Conservation (phyloP, 2,113 vertebrate genomes). For the Dasyurus viverrinus region DNA sequence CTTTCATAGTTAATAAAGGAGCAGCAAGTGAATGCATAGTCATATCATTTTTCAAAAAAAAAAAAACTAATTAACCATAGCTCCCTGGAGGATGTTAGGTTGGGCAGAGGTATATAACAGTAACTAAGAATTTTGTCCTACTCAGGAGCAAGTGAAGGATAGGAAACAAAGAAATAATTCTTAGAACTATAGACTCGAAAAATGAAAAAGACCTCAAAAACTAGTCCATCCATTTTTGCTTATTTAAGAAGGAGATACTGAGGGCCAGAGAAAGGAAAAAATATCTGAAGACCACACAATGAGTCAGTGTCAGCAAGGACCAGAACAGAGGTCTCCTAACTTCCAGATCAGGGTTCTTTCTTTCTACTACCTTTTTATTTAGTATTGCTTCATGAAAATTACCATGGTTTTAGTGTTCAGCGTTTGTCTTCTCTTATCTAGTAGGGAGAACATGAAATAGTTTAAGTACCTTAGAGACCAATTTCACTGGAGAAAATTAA, state of each 20-base stretch:
- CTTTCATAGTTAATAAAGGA: constrained; percentile 78
- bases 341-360: not conserved
- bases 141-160: not conserved
- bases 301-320: not conserved
- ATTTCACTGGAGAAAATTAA: not conserved
- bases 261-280: not conserved
- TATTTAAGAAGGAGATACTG: not conserved
- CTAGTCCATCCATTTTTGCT: not conserved
- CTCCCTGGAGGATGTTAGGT: constrained; percentile 25
- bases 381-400: not conserved
- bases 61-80: constrained; percentile 57
- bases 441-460: not conserved
- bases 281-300: not conserved
- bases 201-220: not conserved
- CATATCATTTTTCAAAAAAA: constrained; percentile 53
- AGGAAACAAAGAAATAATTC: constrained; percentile 18
- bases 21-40: constrained; percentile 54
- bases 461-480: not conserved
- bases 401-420: not conserved
- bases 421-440: not conserved
- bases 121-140: not conserved
- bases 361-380: not conserved
- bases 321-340: not conserved
- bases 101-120: not conserved
- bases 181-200: not conserved